Evolutionary conservation across 2,797 vertebrate species (phyloP).

Genomic region (Takifugu ocellatus): DNA sequence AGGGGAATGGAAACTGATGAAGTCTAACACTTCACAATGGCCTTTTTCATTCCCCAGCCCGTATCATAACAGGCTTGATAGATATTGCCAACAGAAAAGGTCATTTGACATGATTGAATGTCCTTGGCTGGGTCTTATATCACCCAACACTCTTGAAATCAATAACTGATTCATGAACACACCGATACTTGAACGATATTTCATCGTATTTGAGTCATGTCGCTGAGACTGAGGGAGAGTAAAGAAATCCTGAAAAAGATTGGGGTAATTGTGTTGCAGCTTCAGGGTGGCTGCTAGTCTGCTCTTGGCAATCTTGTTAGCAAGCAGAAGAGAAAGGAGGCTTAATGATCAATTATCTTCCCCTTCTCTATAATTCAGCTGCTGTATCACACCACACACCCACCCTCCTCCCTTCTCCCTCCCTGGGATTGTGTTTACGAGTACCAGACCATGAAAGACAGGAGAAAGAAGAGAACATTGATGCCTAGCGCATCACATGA

Average conservation of each 20-base stretch:
- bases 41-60: slow-evolving; percentile 32
- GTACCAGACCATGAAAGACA: slow-evolving; percentile 26
- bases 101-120: background rate
- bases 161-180: too few relatives aligned
- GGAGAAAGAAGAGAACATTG: slow-evolving; percentile 10
- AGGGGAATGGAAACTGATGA: slow-evolving; percentile 33
- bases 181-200: too few relatives aligned
- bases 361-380: slow-evolving; percentile 59
- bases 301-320: slow-evolving; percentile 53
- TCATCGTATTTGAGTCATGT: too few relatives aligned
- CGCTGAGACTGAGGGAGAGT: background rate
- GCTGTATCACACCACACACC: slow-evolving; percentile 21
- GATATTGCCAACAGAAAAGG: slow-evolving; percentile 27
- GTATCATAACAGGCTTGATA: slow-evolving; percentile 40
- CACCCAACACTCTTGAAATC: too few relatives aligned
- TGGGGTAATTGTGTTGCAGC: background rate
- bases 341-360: slow-evolving; percentile 67
- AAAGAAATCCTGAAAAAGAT: background rate
- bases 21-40: slow-evolving; percentile 26
- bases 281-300: slow-evolving; percentile 21
- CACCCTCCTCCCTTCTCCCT: slow-evolving; percentile 7
- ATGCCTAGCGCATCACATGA: slow-evolving; percentile 2
- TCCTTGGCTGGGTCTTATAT: background rate
- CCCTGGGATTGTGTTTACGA: slow-evolving; percentile 14
- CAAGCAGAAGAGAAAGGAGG: slow-evolving; percentile 50